Conservation (phyloP, 2,888 invertebrate species). For the Metallyticus violacea region DNA sequence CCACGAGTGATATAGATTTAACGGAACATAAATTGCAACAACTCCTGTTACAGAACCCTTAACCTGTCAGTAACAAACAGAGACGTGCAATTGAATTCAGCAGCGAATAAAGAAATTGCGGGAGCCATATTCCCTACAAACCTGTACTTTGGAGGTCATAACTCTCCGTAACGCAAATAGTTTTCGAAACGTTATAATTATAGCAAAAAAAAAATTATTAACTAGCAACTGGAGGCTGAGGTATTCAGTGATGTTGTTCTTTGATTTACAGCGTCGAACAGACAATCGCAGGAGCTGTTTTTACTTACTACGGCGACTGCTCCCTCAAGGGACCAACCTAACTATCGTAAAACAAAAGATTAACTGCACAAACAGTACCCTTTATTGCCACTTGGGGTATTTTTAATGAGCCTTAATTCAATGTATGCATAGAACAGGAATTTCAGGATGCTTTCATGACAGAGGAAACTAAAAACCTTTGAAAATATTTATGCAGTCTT, state of each 20-base stretch:
- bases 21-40: background rate
- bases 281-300: background rate
- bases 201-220: background rate
- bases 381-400: background rate
- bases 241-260: background rate
- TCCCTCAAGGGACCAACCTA: background rate
- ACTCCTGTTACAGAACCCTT: background rate
- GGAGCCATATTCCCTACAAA: background rate
- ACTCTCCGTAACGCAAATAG: background rate
- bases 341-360: background rate
- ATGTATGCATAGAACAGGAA: background rate
- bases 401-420: background rate
- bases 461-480: no score
- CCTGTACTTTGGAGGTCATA: background rate
- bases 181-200: background rate
- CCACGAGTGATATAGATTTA: background rate
- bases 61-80: background rate
- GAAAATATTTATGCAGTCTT: no score
- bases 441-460: background rate
- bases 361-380: background rate
- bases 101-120: background rate
- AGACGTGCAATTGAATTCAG: background rate
- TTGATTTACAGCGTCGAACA: background rate
- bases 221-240: background rate
- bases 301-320: no score